Percentiles rank a stretch among this genome's conserved stretches.
phyloP scores from a whole-genome alignment of 2,888 invertebrate genomes.

The Danaus chrysippus region DNA sequence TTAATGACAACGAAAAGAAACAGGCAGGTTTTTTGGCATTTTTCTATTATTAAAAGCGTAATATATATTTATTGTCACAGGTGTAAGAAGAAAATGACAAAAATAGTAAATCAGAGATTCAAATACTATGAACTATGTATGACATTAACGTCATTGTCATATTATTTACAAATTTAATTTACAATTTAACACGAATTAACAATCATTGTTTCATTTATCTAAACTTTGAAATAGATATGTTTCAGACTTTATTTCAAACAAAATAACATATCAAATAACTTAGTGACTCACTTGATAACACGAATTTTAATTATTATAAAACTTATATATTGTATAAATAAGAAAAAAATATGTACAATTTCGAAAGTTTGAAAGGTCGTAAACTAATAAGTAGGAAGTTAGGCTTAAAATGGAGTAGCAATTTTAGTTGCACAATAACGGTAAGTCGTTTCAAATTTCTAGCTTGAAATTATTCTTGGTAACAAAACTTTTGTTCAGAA shows the following conservation, averaged over 20 bases:
- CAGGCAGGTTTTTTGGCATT: constrained; percentile 54
- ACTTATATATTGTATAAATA: neutral
- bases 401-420: constrained; percentile 1
- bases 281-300: too few relatives aligned
- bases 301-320: neutral
- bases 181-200: constrained; percentile 56
- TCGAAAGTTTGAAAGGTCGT: neutral
- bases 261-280: constrained; percentile 17
- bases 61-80: constrained; percentile 77
- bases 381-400: constrained; percentile 3
- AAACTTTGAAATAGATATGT: constrained; percentile 73
- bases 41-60: constrained; percentile 72
- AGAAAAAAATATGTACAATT: constrained; percentile 2
- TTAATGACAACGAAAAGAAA: constrained; percentile 13
- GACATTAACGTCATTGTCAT: constrained; percentile 37
- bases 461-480: constrained; percentile 8
- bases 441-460: constrained; percentile 4
- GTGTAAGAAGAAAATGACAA: constrained; percentile 65
- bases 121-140: constrained; percentile 33
- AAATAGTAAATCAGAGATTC: constrained; percentile 41
- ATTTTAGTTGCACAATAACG: constrained; percentile 5
- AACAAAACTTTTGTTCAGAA: constrained; percentile 4
- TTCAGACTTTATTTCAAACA: constrained; percentile 50
- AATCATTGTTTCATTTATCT: constrained; percentile 49
- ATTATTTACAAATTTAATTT: constrained; percentile 47